Base-by-base conservation (phyloP, 2,888 invertebrate genomes). In the Scaptodrosophila latifasciaeformis region DNA sequence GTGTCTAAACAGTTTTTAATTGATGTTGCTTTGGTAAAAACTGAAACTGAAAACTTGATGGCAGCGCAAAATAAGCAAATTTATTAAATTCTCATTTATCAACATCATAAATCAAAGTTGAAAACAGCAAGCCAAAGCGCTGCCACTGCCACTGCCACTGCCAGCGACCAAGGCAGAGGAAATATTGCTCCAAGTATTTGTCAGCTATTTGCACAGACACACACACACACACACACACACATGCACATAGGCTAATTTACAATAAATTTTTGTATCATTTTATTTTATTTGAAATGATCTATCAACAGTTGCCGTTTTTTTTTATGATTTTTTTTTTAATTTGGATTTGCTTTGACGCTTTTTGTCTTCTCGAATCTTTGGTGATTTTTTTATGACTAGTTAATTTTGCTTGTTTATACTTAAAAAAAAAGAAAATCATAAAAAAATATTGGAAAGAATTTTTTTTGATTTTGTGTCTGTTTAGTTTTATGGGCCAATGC, bases 81-180 rank as follows among this genome's bases (percentile, higher is more conserved):
- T 75, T 75, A 75, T 75, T 80, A 75, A 75, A 75, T 75, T 65
- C 81, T 74, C 81, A 75, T 75, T 75, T 75, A 75, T 80, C 75
- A 80, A 80, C 59, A 68, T 68, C 75, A 75, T 75, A 77, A 75
- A 75, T 75, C 75, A 75, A 74, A 63, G 17, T 39, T 45, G 3
- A 24, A 7, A 24, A 3, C 24, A 24, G 7, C 24, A 24, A 24
- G 24, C n/a, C n/a, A n/a, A n/a, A n/a, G n/a, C n/a, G n/a, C n/a
- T n/a, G n/a, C n/a, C n/a, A n/a, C n/a, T n/a, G n/a, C n/a, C n/a
- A n/a, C n/a, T n/a, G n/a, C n/a, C n/a, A n/a, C n/a, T n/a, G n/a
- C n/a, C n/a, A n/a, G n/a, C n/a, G n/a, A n/a, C n/a, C n/a, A n/a
- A n/a, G n/a, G n/a, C n/a, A n/a, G n/a, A n/a, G n/a, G n/a, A n/a